A percentile compares a stretch with the other conserved stretches of the same genome.
phyloP scores from a whole-genome alignment of 2,113 vertebrate genomes.

The Myiozetetes cayanensis region DNA sequence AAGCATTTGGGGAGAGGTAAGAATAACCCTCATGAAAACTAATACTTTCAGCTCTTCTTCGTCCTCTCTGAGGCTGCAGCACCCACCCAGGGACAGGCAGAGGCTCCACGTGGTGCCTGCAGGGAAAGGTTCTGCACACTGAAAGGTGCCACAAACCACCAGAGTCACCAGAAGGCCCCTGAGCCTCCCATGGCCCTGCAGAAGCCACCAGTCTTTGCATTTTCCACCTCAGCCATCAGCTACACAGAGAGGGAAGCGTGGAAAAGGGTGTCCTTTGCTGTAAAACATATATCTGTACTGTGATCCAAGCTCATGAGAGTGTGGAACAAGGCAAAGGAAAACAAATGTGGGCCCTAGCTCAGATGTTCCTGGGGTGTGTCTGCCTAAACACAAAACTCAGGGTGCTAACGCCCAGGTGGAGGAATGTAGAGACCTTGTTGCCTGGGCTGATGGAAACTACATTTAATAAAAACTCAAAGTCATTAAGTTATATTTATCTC shows the following conservation, averaged over 20 bases:
- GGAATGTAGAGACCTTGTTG: not conserved
- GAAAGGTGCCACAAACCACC: not conserved
- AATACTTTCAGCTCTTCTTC: not conserved
- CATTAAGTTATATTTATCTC: not conserved
- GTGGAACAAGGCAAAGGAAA: not conserved
- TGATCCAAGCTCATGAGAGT: not conserved
- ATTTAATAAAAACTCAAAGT: not conserved
- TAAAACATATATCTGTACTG: not conserved
- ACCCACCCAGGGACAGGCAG: not conserved
- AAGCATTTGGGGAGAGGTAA: not conserved
- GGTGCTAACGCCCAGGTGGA: not conserved
- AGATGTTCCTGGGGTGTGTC: not conserved
- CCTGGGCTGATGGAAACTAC: not conserved
- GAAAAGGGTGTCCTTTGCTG: not conserved
- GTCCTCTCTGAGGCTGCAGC: not conserved
- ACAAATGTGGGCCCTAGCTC: not conserved
- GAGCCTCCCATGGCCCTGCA: not conserved
- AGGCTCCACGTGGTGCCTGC: not conserved
- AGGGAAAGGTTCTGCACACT: not conserved
- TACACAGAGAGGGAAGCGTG: fast-evolving
- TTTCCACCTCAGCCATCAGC: not conserved
- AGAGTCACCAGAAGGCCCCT: not conserved
- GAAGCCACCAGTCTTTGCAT: fast-evolving
- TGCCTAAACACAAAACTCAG: not conserved
- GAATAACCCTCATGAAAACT: not conserved